Conservation (phyloP, 2,797 vertebrate species). For the Sphenodon punctatus region DNA sequence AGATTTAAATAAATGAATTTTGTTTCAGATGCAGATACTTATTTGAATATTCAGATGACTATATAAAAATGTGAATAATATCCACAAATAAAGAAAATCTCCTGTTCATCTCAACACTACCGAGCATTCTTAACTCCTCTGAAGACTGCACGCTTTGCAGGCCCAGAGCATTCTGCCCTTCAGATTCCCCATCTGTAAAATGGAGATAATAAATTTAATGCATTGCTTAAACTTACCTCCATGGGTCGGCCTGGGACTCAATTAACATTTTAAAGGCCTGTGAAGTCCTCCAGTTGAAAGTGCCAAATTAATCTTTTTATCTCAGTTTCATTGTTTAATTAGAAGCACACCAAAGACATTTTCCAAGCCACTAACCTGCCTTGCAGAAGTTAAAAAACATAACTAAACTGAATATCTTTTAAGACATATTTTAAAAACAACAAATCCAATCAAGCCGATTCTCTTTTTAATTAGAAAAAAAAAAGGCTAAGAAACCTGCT, state of each 20-base stretch:
- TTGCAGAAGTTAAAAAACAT: constrained; percentile 25
- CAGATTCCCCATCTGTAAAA: constrained; percentile 24
- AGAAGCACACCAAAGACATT: constrained; percentile 42
- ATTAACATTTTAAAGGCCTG: constrained; percentile 55
- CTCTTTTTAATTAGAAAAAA: constrained; percentile 31
- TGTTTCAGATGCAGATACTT: too few relatives aligned
- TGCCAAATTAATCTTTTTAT: neutral
- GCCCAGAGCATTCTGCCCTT: neutral
- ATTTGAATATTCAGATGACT: too few relatives aligned
- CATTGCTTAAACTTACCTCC: constrained; percentile 46
- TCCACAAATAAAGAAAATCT: too few relatives aligned
- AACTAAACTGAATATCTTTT: constrained; percentile 9
- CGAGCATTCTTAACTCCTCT: constrained; percentile 33
- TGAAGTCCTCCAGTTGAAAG: constrained; percentile 39
- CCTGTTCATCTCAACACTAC: neutral
- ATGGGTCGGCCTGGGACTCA: constrained; percentile 34
- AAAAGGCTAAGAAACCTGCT: constrained; percentile 32
- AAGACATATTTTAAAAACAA: constrained; percentile 6
- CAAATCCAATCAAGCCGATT: constrained; percentile 5
- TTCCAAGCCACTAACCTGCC: constrained; percentile 30
- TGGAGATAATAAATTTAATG: constrained; percentile 8
- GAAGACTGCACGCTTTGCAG: neutral
- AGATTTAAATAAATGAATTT: too few relatives aligned
- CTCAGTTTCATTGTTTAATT: constrained; percentile 35
- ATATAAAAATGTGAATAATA: too few relatives aligned